A percentile compares a stretch with the other conserved stretches of the same genome.
phyloP scores from a whole-genome alignment of 2,888 invertebrate genomes.

The Ochropleura leucogaster region DNA sequence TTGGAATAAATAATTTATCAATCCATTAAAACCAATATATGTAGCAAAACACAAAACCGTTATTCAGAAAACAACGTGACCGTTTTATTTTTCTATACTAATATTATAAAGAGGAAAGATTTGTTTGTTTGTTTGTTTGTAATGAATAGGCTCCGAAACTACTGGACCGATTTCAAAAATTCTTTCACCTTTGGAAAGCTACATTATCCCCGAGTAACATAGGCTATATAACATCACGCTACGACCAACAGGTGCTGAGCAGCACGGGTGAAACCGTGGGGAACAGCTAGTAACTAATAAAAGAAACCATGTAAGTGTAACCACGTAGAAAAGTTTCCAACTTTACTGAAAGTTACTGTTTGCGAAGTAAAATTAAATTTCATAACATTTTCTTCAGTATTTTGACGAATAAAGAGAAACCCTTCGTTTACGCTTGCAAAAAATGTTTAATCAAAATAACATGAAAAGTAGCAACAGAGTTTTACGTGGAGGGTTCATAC shows the following conservation, averaged over 20 bases:
- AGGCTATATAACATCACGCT: no score
- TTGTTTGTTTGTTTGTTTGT: no score
- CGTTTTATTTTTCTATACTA: constrained; percentile 14
- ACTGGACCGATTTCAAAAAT: no score
- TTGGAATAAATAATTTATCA: no score
- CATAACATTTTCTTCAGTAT: constrained; percentile 27
- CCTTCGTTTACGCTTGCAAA: constrained; percentile 8
- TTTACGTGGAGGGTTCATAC: constrained; percentile 36
- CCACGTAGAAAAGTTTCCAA: constrained; percentile 28
- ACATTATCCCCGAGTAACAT: no score
- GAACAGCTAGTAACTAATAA: no score
- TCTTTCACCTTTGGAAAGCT: no score
- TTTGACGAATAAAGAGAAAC: constrained; percentile 26
- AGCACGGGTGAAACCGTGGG: no score
- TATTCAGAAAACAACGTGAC: not conserved
- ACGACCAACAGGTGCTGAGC: no score
- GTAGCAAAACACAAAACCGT: not conserved
- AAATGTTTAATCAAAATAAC: constrained; percentile 38
- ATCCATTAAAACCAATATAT: no score
- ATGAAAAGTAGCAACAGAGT: constrained; percentile 33
- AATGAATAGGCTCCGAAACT: no score
- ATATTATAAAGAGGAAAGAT: no score
- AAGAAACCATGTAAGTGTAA: constrained; percentile 37
- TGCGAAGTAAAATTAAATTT: constrained; percentile 38
- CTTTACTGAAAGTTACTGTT: constrained; percentile 21